A percentile compares a stretch with the other conserved stretches of the same genome.
Conservation (phyloP, 2,113 vertebrate genomes). For the Nibea albiflora region DNA sequence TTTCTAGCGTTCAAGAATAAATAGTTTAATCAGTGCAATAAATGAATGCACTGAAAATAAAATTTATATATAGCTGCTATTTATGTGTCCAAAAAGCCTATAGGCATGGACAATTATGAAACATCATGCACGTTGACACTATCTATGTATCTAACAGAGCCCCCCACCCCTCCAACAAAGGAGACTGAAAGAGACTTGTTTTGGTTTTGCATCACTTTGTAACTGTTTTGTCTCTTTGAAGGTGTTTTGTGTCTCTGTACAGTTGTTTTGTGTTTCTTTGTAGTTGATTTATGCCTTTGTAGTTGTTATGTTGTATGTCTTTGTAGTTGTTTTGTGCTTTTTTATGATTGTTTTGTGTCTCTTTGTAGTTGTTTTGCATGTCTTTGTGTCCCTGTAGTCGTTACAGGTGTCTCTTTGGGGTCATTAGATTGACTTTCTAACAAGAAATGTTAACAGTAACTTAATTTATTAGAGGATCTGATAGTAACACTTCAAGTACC, state of each 20-base stretch:
- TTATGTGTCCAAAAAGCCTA: not conserved
- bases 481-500: not conserved
- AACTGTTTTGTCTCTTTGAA: too few relatives aligned
- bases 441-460: not conserved
- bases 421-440: not conserved
- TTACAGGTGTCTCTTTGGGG: not conserved
- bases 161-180: not conserved
- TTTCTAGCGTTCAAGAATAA: not conserved
- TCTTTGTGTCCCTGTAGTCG: not conserved
- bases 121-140: too few relatives aligned
- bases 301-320: not conserved
- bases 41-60: not conserved
- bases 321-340: not conserved
- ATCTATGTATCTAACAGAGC: not conserved
- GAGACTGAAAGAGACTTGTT: not conserved
- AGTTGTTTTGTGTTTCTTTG: too few relatives aligned
- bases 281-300: not conserved
- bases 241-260: not conserved
- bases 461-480: not conserved
- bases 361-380: not conserved
- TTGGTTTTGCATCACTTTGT: not conserved
- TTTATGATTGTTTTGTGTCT: not conserved
- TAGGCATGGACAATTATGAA: not conserved
- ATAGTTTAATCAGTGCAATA: not conserved
- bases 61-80: not conserved